Conservation (phyloP, 2,888 invertebrate species). For the Chalcis sispes region DNA sequence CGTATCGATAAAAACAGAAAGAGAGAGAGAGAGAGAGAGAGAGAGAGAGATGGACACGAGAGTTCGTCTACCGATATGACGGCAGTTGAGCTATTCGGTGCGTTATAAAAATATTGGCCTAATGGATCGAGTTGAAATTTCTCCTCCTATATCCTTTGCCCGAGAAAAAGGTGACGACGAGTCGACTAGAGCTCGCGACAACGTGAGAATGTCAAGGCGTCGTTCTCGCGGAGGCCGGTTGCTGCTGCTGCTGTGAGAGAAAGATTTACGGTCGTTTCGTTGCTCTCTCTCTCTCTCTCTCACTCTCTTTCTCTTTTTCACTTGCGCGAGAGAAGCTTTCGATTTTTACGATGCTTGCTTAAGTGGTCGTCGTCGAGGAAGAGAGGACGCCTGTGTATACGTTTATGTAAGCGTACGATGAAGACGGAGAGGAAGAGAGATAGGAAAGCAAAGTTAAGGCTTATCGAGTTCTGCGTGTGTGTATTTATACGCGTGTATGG, state of each 20-base stretch:
- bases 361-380: constrained; percentile 51
- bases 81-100: background rate
- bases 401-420: background rate
- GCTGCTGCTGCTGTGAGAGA: too few species aligned
- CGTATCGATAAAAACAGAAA: too few species aligned
- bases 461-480: too few species aligned
- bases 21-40: too few species aligned
- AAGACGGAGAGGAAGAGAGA: constrained; percentile 32
- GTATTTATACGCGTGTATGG: too few species aligned
- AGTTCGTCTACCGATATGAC: background rate
- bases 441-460: background rate
- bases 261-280: constrained; percentile 56
- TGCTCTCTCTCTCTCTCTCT: constrained; percentile 1
- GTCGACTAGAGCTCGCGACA: too few species aligned
- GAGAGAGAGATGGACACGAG: too few species aligned
- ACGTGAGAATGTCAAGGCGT: constrained; percentile 47
- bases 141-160: too few species aligned
- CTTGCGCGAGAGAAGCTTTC: constrained; percentile 46
- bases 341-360: constrained; percentile 59
- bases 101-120: constrained; percentile 33
- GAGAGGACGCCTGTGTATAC: constrained; percentile 2
- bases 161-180: constrained; percentile 13
- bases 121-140: constrained; percentile 38
- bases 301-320: constrained; percentile 1
- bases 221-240: background rate